Conservation (phyloP, 2,113 vertebrate genomes). For the Trematomus loennbergii region DNA sequence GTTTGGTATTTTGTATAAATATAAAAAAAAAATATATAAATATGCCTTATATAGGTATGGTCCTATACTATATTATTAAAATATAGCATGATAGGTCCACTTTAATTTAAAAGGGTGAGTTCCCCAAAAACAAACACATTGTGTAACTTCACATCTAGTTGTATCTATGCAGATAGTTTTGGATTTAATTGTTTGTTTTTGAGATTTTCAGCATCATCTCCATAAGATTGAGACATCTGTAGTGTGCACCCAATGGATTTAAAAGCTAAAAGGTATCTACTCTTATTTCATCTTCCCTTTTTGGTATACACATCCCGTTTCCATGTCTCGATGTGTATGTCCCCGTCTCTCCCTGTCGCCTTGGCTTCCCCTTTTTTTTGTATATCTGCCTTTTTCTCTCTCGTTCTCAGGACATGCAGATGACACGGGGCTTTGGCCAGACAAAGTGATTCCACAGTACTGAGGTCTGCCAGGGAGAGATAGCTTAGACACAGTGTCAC, state of each 20-base stretch:
- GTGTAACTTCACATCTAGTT: too few relatives aligned
- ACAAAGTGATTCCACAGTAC: constrained; percentile 79
- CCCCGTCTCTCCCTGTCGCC: constrained; percentile 7
- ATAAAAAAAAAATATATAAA: too few relatives aligned
- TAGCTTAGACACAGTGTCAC: constrained; percentile 76
- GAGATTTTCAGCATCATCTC: neutral
- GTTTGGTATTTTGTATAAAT: too few relatives aligned
- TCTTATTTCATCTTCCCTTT: neutral
- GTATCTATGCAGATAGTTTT: neutral
- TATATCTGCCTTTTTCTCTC: constrained; percentile 37
- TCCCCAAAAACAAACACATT: neutral
- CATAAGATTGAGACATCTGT: neutral
- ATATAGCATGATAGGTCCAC: too few relatives aligned
- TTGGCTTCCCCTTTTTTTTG: constrained; percentile 8
- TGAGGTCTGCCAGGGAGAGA: constrained; percentile 77
- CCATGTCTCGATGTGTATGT: neutral
- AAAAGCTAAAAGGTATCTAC: constrained; percentile 14
- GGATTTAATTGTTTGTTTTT: neutral
- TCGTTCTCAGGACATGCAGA: constrained; percentile 70
- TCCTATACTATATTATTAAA: too few relatives aligned
- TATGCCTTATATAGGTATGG: too few relatives aligned
- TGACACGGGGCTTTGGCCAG: constrained; percentile 76
- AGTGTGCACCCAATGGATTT: neutral
- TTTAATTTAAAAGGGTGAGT: neutral
- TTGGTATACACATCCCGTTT: neutral